These are phyloP conservation scores for Diarsia mendica DNA, from an alignment of 2,888 invertebrate species.

Conservation along the genomic window DNA sequence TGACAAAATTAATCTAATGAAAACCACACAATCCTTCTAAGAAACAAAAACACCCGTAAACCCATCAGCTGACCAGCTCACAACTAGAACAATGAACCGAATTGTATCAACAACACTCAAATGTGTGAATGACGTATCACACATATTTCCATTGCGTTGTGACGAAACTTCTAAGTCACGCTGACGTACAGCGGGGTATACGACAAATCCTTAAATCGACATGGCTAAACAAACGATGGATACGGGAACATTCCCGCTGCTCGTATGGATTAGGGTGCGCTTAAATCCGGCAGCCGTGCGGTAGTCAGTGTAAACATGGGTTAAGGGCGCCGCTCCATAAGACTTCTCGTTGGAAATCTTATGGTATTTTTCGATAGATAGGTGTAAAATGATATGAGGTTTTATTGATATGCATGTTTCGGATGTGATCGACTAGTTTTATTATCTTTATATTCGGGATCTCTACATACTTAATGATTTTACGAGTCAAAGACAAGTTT, in stretches of 20 bases:
- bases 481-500: neutral
- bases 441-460: neutral
- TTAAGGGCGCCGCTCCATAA: constrained; percentile 56
- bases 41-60: neutral
- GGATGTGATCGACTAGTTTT: neutral
- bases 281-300: constrained; percentile 74
- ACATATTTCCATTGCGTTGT: constrained; percentile 41
- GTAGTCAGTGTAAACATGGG: constrained; percentile 78
- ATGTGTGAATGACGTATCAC: constrained; percentile 45
- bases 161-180: constrained; percentile 25
- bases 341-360: constrained; percentile 4
- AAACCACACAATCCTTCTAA: neutral
- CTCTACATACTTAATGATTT: neutral
- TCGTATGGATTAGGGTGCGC: constrained; percentile 73
- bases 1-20: neutral
- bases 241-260: constrained; percentile 67
- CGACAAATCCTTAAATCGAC: constrained; percentile 73
- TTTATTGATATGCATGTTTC: neutral
- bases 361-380: constrained; percentile 7
- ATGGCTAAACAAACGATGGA: constrained; percentile 73
- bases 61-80: constrained; percentile 26
- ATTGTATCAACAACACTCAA: constrained; percentile 19
- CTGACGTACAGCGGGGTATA: constrained; percentile 53
- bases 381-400: neutral
- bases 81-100: constrained; percentile 43